Base-by-base conservation (phyloP, 2,888 invertebrate species). In the Pharmacophagus antenor region DNA sequence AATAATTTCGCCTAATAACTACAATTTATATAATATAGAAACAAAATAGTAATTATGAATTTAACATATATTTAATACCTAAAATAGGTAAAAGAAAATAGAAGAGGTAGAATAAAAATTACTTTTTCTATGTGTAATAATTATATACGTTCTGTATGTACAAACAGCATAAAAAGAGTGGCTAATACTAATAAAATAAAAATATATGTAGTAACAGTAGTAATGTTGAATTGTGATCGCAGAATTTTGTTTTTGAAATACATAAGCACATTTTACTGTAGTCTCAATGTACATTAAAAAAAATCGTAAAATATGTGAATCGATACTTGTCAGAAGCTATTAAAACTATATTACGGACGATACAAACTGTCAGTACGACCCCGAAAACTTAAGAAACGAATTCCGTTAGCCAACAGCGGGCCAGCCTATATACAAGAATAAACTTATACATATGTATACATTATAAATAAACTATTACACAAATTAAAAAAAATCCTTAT, bases 361-460 rank as follows among this genome's bases (percentile, higher is more conserved):
- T 68, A 69, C 72, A 70, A 72, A 74, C 70, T 64, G 70, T 69
- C 69, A 63, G 62, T 62, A 42, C 69, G 77, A 74, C 79, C 80
- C 82, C 82, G 79, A 78, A 75, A 73, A 72, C 65, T 72, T 69
- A 75, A 75, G 66, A 71, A 66, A 67, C 44, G 61, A 71, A 74
- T 80, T 72, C 82, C 80, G 84, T 80, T 85, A 79, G 56, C 65
- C 64, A 69, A 72, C 67, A 80, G 10, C 20, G 4, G 42, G 20
- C 42, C 42, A 17, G 18, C 18, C 18, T 18, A 82, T 83, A 83
- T 80, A 79, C 77, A 74, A 72, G 66, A 72, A 72, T 67, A 70
- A 70, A 63, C n/a, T n/a, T n/a, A n/a, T n/a, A 59, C 71, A 77
- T 82, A 77, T 73, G 75, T 76, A 75, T 77, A 73, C 72, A 75